Conservation (phyloP, 2,113 vertebrate species). For the Mohoua ochrocephala region DNA sequence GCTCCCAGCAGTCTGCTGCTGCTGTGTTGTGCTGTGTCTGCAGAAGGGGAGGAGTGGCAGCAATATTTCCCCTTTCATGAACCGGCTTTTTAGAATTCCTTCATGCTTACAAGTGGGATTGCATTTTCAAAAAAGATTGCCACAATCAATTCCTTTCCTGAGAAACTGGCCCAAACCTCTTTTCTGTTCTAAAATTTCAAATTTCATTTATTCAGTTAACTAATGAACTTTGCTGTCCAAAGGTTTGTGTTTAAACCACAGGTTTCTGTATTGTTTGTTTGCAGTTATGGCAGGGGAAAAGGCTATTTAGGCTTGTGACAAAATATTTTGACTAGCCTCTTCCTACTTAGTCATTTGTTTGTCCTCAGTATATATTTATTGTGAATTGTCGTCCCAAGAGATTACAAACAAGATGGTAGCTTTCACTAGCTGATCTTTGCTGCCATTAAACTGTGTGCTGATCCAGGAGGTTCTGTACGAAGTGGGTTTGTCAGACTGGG, state of each 20-base stretch:
- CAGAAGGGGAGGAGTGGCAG: neutral
- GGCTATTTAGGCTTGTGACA: neutral
- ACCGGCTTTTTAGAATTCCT: neutral
- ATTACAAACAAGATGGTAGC: neutral
- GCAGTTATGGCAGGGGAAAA: neutral
- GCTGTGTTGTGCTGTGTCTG: neutral
- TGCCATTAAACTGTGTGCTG: neutral
- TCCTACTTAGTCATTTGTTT: slow-evolving; percentile 26
- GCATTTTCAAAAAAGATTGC: neutral
- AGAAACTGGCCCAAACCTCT: neutral
- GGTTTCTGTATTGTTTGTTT: neutral
- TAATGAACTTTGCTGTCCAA: neutral
- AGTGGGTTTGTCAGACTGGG: neutral
- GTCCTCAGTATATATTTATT: neutral
- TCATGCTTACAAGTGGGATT: neutral
- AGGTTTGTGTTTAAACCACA: neutral
- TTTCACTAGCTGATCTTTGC: neutral
- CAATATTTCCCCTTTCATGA: neutral
- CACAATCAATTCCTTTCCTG: neutral
- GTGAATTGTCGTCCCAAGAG: neutral
- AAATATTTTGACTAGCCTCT: slow-evolving; percentile 34
- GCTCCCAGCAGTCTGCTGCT: neutral
- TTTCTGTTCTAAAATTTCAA: neutral
- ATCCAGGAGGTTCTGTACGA: neutral
- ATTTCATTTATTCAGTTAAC: neutral